Conservation (phyloP, 2,113 vertebrate genomes). For the Sakesphorus luctuosus region DNA sequence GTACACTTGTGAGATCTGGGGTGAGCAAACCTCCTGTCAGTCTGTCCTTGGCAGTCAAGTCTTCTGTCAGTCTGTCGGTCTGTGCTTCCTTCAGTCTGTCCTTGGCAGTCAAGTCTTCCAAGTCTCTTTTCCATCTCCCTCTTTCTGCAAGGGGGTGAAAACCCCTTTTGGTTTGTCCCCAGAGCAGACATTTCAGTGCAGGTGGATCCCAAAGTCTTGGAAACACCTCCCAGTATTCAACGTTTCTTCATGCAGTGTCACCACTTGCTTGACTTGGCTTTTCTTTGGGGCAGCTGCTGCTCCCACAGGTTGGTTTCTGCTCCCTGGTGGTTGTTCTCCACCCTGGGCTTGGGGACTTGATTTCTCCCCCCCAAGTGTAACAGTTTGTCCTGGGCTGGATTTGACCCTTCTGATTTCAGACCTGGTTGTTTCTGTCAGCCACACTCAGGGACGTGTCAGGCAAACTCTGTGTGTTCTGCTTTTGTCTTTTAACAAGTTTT, state of each 20-base stretch:
- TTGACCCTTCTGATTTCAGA: neutral
- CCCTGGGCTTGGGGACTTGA: neutral
- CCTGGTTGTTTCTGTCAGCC: neutral
- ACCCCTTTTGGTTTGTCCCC: neutral
- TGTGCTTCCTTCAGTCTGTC: neutral
- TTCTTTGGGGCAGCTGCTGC: neutral
- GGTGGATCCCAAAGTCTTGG: neutral
- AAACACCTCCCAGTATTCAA: too few relatives aligned
- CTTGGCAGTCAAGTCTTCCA: neutral
- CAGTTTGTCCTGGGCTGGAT: neutral
- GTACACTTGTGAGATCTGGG: too few relatives aligned
- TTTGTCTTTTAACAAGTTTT: neutral
- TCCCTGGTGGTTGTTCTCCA: neutral
- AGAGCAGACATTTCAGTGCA: fast-evolving
- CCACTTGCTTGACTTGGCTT: neutral
- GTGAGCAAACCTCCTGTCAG: neutral
- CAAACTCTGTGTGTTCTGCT: neutral
- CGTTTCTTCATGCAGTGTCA: neutral
- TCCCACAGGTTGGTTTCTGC: fast-evolving
- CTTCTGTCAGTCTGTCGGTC: too few relatives aligned
- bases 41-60: neutral
- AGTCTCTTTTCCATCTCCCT: neutral
- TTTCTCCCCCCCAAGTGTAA: neutral
- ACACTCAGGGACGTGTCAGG: neutral
- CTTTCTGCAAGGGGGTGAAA: neutral